Evolutionary conservation across 2,113 vertebrate genomes (phyloP).

Genomic region (Atractosteus spatula): DNA sequence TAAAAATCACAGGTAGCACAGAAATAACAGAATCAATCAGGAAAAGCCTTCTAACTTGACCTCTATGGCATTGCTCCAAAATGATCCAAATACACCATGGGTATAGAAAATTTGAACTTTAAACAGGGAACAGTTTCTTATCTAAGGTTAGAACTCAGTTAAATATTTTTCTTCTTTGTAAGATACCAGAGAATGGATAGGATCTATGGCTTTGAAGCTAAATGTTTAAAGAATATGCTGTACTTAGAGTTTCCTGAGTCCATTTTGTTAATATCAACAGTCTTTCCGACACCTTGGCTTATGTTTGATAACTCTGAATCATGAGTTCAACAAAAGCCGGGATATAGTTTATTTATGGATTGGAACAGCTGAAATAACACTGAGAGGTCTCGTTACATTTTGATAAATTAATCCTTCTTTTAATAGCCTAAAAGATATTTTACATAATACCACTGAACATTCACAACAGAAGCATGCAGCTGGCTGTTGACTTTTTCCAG

Average conservation of each 20-base stretch:
- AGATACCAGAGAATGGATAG: slow-evolving; percentile 35
- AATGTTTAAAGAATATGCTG: slow-evolving; percentile 52
- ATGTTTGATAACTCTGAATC: slow-evolving; percentile 6
- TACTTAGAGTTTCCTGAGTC: slow-evolving; percentile 52
- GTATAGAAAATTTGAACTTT: too few species aligned
- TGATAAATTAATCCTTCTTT: neutral
- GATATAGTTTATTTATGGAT: slow-evolving; percentile 69
- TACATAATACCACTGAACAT: too few species aligned
- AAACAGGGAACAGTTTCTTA: slow-evolving; percentile 51
- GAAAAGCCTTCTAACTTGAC: neutral
- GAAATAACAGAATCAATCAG: neutral
- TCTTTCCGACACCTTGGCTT: neutral
- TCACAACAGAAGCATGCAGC: too few species aligned
- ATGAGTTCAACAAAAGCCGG: slow-evolving; percentile 66
- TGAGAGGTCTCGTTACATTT: neutral
- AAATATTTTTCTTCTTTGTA: slow-evolving; percentile 67
- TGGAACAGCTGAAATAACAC: slow-evolving; percentile 67
- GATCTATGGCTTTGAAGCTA: slow-evolving; percentile 58
- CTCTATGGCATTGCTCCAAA: too few species aligned
- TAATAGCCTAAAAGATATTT: too few species aligned
- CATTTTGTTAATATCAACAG: neutral
- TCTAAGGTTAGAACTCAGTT: slow-evolving; percentile 35
- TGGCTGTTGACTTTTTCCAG: too few species aligned
- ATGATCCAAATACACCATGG: too few species aligned
- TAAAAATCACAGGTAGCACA: too few species aligned